These are phyloP conservation scores for Lates calcarifer DNA, from an alignment of 2,113 vertebrate genomes.

Conservation along the genomic window DNA sequence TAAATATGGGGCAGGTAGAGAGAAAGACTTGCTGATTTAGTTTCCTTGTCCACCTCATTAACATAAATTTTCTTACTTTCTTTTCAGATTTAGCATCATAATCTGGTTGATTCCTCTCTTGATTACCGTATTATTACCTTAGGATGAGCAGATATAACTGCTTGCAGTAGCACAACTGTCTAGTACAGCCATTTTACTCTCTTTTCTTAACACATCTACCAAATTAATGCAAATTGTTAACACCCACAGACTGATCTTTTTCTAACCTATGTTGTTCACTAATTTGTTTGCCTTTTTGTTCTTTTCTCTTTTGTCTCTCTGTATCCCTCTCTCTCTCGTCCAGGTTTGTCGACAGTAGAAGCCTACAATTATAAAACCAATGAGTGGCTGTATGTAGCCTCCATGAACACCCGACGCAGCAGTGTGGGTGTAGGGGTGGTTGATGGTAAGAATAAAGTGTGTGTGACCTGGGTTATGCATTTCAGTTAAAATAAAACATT, in stretches of 20 bases:
- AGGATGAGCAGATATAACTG: background rate
- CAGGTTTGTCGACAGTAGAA: conserved; percentile 95
- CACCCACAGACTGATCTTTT: background rate
- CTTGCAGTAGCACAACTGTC: background rate
- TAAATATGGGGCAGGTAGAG: background rate
- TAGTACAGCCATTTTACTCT: background rate
- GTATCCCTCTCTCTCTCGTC: conserved; percentile 1
- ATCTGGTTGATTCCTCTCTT: background rate
- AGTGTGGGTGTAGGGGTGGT: conserved; percentile 97
- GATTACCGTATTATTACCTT: background rate
- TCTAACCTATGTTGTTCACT: background rate
- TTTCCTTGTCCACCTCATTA: background rate
- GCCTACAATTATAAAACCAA: conserved; percentile 93
- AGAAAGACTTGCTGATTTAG: background rate
- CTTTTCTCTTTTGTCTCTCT: background rate
- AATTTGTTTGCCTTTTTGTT: background rate
- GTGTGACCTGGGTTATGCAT: background rate
- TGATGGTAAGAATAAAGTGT: conserved; percentile 85
- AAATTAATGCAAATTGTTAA: background rate
- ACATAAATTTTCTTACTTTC: background rate
- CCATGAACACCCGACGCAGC: conserved; percentile 98
- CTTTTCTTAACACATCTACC: background rate
- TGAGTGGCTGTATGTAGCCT: conserved; percentile 94
- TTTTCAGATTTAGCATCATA: background rate
- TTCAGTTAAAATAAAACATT: background rate